Base-by-base conservation (phyloP, 2,113 vertebrate species). In the Probosciger aterrimus region DNA sequence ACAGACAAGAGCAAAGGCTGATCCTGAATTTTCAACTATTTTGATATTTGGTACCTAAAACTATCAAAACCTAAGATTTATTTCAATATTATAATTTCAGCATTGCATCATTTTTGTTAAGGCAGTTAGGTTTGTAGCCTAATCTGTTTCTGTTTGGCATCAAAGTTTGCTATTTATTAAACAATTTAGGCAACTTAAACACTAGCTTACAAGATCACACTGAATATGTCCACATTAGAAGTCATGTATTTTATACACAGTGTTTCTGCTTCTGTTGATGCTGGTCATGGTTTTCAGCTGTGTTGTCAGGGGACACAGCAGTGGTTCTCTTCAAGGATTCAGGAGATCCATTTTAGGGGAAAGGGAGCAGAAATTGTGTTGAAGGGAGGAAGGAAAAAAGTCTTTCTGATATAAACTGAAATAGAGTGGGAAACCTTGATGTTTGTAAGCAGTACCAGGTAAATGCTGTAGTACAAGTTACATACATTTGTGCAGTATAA, bases 321-420 rank as follows among this genome's bases (percentile, higher is more conserved):
- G 8, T 44, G 1, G 0, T 78, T 43, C 17, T 50, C 18, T 50
- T 55, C 23, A 20, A 20, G 18, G 14, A 50, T 25, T 27, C 20
- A 27, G n/a, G 35, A 63, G 35, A 37, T 2, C 1, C 9, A 0
- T 14, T 5, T 30, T 68, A 23, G 8, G 25, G 13, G 18, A 44
- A 39, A 37, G 16, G 14, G 8, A 75, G 41, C 20, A 62, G 60
- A 84, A 82, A 52, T 14, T 31, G 5, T 27, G 22, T 60, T 31
- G 55, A 64, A 50, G 9, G 2, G 27, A 11, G 44, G 17, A 76
- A 57, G n/a, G 25, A 86, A 77, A 57, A 1, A 0, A 85, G 16
- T 39, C 17, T 39, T 16, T 35, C 30, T 41, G 22, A 35, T 41
- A 17, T 4, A 50, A 89, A 30, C 8, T 46, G 70, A 46, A 43